Evolutionary conservation across 2,797 vertebrate species (phyloP), one percentile per base, ranked within the genome.

Genomic region (Centropyge bicolor): DNA sequence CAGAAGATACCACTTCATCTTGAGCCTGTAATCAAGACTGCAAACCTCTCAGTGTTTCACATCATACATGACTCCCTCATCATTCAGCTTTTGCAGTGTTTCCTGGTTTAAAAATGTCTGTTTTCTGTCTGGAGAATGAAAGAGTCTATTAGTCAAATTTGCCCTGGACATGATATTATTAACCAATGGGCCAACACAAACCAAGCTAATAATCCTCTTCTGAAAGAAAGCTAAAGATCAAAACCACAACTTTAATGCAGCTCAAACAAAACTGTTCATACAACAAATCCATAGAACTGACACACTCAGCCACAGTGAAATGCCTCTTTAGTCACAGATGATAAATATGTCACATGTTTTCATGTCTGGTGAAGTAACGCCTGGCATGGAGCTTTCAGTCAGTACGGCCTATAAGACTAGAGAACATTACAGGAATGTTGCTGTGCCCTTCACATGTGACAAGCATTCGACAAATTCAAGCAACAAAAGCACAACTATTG

Each of bases 341-440:
- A 74, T 70, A 69, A 75, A 80, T 48, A 3, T 56, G 77, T 75
- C 80, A 81, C 83, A 74, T 73, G 83, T 51, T 5, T 70, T 20
- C 27, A 12, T n/a, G 74, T 41, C 38, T 64, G 4, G 6, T 41
- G 49, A 20, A 14, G 43, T 31, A 31, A 31, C 27, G 17, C 14
- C 49, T 48, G 46, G 24, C 46, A 59, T 14, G 8, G 54, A 81
- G 73, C 40, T 13, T 36, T 40, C 40, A 49, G 69, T 71, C 48
- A 67, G 36, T 5, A 1, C 43, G 38, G 60, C 16, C 31, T 68
- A 22, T 16, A 7, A 70, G 48, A 59, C 36, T 8, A 38, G 8
- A 63, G 40, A 31, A 61, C 61, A 22, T 40, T 55, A 60, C 41
- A 78, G 46, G 60, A 87, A 81, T 66, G 57, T 20, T 62, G 16